A percentile compares a stretch with the other conserved stretches of the same genome.
These are phyloP conservation scores for Drosophila helvetica DNA, from an alignment of 2,888 invertebrate genomes.

Conservation along the genomic window DNA sequence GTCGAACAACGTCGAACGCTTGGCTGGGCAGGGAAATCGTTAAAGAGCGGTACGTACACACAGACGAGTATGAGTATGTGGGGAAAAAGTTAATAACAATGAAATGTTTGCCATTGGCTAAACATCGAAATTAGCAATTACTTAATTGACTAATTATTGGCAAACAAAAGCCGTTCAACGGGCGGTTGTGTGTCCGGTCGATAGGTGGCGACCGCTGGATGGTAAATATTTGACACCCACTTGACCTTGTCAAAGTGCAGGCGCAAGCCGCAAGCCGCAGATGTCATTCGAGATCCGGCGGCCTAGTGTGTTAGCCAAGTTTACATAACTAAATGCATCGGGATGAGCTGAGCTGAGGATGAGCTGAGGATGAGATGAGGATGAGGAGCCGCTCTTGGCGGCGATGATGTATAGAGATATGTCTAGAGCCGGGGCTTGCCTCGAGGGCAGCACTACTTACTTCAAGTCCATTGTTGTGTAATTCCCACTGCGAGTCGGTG, in stretches of 20 bases:
- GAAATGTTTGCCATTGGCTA: conserved; percentile 56
- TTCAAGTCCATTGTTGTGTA: conserved; percentile 22
- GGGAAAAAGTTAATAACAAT: conserved; percentile 57
- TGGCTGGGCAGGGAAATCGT: conserved; percentile 35
- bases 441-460: conserved; percentile 19
- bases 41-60: conserved; percentile 27
- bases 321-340: conserved; percentile 49
- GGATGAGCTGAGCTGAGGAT: neutral
- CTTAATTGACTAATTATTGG: conserved; percentile 69
- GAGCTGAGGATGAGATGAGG: neutral
- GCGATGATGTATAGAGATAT: conserved; percentile 7
- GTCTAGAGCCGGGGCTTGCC: conserved; percentile 1
- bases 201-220: conserved; percentile 21
- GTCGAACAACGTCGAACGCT: conserved; percentile 2
- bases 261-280: conserved; percentile 20
- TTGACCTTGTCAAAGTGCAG: conserved; percentile 68
- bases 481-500: conserved; percentile 10
- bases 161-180: conserved; percentile 54
- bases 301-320: conserved; percentile 35
- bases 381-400: conserved; percentile 15
- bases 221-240: conserved; percentile 63
- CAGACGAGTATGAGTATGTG: neutral
- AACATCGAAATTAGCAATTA: conserved; percentile 68
- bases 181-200: conserved; percentile 8
- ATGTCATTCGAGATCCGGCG: conserved; percentile 8